Evolutionary conservation across 2,888 invertebrate genomes (phyloP), one percentile per base, ranked within the genome.

Genomic region (Brenthis daphne): DNA sequence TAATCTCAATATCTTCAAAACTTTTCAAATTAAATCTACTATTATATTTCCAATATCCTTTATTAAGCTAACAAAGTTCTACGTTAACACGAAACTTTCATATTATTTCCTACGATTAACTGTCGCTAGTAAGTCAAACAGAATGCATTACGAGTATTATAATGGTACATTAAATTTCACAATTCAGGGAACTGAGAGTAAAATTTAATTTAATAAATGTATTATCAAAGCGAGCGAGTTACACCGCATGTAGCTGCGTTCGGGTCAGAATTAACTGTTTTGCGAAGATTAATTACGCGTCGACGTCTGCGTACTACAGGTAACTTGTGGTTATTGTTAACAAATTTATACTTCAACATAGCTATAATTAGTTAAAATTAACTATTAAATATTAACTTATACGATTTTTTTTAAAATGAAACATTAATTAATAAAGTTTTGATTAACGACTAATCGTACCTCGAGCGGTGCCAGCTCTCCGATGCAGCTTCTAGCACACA

Each of bases 381-480:
- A 43, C 37, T 43, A 43, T 43, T 11, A 43, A 43, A 43, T 11
- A 43, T 11, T 43, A 43, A 43, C 11, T 43, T 43, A 43, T 2
- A 8, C 37, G 8, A 43, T 11, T 43, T 2, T 43, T 11, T 29
- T 43, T 0, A 2, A 43, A 43, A 43, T 43, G 2, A 43, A 43
- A 8, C 0, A 11, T 43, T 8, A 43, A 43, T 20, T 20, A 20
- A 11, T 43, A 11, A 43, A 43, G 11, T 43, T 43, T 43, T 2
- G 13, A 5, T 37, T 6, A 20, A 3, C 2, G 2, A 2, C 13
- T 47, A 57, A 56, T 76, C 76, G 64, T 74, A 88, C 89, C 88
- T 87, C 80, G 79, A 82, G 82, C 87, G 84, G 85, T 83, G 86
- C 82, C 84, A 82, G 85, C 84, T 81, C 80, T 80, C 81, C 75